Evolutionary conservation across 2,113 vertebrate species (phyloP).

Genomic region (Tragelaphus scriptus): DNA sequence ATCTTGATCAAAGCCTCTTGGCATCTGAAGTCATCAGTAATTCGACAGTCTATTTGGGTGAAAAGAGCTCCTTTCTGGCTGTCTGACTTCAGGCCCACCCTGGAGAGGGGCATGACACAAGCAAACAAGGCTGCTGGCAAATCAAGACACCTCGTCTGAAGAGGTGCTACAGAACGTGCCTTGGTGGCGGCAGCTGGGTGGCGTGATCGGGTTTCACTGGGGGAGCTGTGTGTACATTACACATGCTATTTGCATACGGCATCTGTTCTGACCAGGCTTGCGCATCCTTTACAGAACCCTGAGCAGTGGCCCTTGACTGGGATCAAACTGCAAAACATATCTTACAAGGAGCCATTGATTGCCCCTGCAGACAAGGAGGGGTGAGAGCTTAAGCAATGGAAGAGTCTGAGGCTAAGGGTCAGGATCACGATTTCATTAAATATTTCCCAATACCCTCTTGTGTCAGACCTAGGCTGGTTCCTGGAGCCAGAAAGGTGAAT

Average conservation of each 20-base stretch:
- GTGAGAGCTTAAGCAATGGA: not conserved
- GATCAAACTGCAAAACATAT: not conserved
- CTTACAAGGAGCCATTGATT: fast-evolving
- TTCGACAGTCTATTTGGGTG: slow-evolving; percentile 74
- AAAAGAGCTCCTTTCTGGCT: slow-evolving; percentile 73
- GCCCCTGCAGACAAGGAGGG: not conserved
- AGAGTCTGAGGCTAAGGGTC: too few species aligned
- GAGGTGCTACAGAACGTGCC: slow-evolving; percentile 6
- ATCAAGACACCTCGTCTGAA: slow-evolving; percentile 62
- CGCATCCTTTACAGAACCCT: not conserved
- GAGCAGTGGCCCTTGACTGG: not conserved
- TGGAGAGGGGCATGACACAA: slow-evolving; percentile 57
- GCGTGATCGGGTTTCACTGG: not conserved
- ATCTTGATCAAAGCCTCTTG: slow-evolving; percentile 82
- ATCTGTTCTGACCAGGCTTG: not conserved
- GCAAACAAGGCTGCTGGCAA: slow-evolving; percentile 67
- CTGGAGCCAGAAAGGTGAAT: not conserved
- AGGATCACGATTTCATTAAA: not conserved
- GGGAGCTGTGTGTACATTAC: not conserved
- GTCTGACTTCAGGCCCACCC: slow-evolving; percentile 74
- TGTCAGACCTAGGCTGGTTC: not conserved
- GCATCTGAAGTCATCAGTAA: slow-evolving; percentile 81
- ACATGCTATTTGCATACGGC: not conserved
- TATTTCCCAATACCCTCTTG: not conserved
- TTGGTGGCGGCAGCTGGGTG: not conserved